A percentile compares a stretch with the other conserved stretches of the same genome.
Conservation (phyloP, 1,140 invertebrate genomes). For the Drosophila arawakana region DNA sequence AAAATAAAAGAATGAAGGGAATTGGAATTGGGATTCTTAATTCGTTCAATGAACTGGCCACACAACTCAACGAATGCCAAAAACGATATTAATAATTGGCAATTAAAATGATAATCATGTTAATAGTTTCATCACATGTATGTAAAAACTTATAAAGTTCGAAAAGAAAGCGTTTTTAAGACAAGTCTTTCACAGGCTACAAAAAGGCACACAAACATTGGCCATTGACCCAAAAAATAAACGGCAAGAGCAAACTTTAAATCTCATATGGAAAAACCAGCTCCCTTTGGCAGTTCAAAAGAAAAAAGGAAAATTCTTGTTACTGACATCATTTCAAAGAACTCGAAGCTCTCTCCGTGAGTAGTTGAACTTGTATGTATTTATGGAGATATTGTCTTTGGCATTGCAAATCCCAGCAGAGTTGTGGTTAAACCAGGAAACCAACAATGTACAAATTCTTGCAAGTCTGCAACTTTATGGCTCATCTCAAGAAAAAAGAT, state of each 20-base stretch:
- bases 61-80: constrained; percentile 11
- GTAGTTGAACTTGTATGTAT: constrained; percentile 35
- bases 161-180: constrained; percentile 17
- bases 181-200: background rate
- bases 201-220: constrained; percentile 45
- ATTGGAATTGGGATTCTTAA: constrained; percentile 2
- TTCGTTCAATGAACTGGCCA: constrained; percentile 71
- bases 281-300: constrained; percentile 3
- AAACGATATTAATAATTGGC: constrained; percentile 46
- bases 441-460: constrained; percentile 27
- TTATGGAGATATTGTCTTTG: constrained; percentile 75
- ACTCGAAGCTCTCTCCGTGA: constrained; percentile 21
- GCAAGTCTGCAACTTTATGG: background rate
- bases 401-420: constrained; percentile 65
- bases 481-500: background rate
- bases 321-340: constrained; percentile 63
- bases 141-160: constrained; percentile 13
- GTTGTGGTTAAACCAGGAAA: constrained; percentile 59
- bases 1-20: no score
- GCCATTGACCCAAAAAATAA: constrained; percentile 62
- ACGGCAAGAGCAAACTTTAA: constrained; percentile 24
- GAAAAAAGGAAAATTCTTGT: constrained; percentile 23
- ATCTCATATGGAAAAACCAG: constrained; percentile 61
- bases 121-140: constrained; percentile 20
- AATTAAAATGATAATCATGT: constrained; percentile 51